Percentiles rank a stretch among this genome's conserved stretches.
phyloP scores from a whole-genome alignment of 2,113 vertebrate species.

The Numida meleagris region DNA sequence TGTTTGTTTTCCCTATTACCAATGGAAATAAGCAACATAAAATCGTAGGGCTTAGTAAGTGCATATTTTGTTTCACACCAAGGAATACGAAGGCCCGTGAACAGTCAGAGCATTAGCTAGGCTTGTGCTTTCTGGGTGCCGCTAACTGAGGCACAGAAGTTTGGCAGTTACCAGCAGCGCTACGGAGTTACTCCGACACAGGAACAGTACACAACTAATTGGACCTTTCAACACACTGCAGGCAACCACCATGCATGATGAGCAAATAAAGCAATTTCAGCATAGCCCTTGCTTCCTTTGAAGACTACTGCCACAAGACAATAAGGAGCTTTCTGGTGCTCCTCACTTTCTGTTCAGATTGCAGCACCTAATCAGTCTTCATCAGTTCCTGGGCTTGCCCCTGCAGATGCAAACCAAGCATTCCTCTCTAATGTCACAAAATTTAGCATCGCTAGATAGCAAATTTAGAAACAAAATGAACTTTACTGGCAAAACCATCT shows the following conservation, averaged over 20 bases:
- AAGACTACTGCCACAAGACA: neutral
- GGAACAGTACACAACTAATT: neutral
- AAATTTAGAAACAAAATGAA: neutral
- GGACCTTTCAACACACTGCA: neutral
- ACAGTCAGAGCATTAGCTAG: neutral
- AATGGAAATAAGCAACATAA: conserved; percentile 1
- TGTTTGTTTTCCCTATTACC: conserved; percentile 3
- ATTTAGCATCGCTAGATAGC: neutral
- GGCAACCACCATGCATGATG: neutral
- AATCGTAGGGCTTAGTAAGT: neutral
- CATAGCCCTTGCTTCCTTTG: neutral
- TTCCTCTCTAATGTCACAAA: neutral
- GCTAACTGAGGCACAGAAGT: neutral
- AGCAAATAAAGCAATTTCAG: neutral
- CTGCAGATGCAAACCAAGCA: neutral
- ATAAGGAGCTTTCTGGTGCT: neutral
- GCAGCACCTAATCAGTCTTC: neutral
- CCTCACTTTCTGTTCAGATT: neutral
- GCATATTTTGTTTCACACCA: neutral
- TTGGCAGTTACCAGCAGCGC: neutral
- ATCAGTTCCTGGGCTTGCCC: no score
- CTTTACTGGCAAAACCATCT: neutral
- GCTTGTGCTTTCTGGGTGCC: neutral
- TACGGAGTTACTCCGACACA: neutral
- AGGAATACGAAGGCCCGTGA: neutral